Base-by-base conservation (phyloP, 2,888 invertebrate species). In the Diogma glabrata region DNA sequence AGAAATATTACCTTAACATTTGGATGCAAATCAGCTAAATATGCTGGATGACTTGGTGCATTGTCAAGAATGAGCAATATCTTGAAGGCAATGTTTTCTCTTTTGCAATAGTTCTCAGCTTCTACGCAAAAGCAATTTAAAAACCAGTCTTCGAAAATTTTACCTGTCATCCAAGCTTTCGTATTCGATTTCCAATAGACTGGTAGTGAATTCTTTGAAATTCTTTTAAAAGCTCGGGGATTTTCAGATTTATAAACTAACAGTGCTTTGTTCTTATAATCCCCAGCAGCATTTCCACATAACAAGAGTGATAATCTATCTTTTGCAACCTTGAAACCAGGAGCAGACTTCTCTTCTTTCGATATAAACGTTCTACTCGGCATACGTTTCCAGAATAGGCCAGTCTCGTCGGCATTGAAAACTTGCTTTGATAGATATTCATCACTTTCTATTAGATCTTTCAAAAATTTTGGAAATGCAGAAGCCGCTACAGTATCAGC, bases 291-390 rank as follows among this genome's bases (percentile, higher is more conserved):
- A n/a, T n/a, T n/a, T n/a, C n/a, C n/a, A n/a, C n/a, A n/a, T n/a
- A n/a, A n/a, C n/a, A n/a, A n/a, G n/a, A n/a, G n/a, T n/a, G n/a
- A n/a, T n/a, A n/a, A n/a, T n/a, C n/a, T n/a, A n/a, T n/a, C n/a
- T n/a, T n/a, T n/a, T n/a, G n/a, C n/a, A n/a, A n/a, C n/a, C n/a
- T 60, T 59, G 48, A 54, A 56, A 26, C 59, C 58, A 17, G 57
- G 55, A 14, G 52, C 50, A 22, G 52, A 38, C 51, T 58, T n/a
- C 47, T 59, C 56, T 40, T 40, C 40, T 40, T 40, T 40, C 8
- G 40, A 40, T 19, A 40, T 40, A 19, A 40, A 40, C 19, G 40
- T 40, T 40, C 40, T 40, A 9, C 40, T 40, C 3, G 40, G 40
- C 40, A 40, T 40, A 5, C 40, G 5, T 40, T 40, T 40, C 40